Evolutionary conservation across 2,888 invertebrate genomes (phyloP).

Genomic region (Nomada fucata): DNA sequence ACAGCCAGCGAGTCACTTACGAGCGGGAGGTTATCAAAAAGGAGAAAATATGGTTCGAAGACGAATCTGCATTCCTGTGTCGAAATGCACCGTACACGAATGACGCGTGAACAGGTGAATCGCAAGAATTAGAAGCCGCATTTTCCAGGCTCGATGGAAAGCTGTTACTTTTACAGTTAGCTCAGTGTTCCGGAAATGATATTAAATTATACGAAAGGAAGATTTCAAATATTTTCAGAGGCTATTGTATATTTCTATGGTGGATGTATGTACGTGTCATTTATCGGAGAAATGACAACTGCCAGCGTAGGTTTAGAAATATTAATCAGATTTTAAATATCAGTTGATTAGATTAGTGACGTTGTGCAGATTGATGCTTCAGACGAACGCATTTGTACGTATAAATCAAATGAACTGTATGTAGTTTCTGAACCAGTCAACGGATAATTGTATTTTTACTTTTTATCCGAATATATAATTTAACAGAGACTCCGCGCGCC

Average conservation of each 20-base stretch:
- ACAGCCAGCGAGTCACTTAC: background rate
- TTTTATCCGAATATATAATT: background rate
- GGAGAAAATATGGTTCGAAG: conserved; percentile 15
- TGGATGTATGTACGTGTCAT: no score
- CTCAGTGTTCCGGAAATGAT: no score
- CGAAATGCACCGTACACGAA: conserved; percentile 14
- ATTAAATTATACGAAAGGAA: no score
- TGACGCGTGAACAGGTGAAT: background rate
- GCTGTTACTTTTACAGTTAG: no score
- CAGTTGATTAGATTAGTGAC: background rate
- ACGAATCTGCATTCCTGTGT: conserved; percentile 17
- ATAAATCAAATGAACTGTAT: background rate
- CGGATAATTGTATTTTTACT: background rate
- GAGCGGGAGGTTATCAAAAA: conserved; percentile 11
- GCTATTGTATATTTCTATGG: no score
- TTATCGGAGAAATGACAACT: no score
- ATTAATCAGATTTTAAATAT: no score
- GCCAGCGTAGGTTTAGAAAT: no score
- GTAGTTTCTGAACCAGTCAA: background rate
- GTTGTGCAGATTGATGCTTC: background rate
- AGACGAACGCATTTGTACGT: background rate
- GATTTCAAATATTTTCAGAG: no score
- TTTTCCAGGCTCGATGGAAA: background rate
- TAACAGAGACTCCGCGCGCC: no score
- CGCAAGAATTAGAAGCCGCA: conserved; percentile 9